A percentile compares a stretch with the other conserved stretches of the same genome.
Evolutionary conservation across 2,113 vertebrate species (phyloP).

Genomic region (Pseudonaja textilis): DNA sequence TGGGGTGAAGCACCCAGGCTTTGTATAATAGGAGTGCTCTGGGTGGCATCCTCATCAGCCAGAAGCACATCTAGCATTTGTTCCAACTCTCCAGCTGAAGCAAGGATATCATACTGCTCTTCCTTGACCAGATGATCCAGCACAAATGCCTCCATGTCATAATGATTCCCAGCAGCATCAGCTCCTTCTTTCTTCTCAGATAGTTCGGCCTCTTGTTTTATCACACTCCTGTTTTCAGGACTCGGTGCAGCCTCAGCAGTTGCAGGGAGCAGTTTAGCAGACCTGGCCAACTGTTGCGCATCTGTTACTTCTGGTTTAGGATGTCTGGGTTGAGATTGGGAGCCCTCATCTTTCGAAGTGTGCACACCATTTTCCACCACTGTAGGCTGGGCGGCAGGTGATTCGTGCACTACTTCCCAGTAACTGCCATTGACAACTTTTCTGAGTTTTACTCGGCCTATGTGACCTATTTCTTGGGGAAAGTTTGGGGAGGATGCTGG

Average conservation of each 20-base stretch:
- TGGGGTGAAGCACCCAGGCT: constrained; percentile 22
- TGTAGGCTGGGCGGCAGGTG: constrained; percentile 25
- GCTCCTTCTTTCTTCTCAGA: not conserved
- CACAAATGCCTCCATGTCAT: not conserved
- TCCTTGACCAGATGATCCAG: constrained; percentile 39
- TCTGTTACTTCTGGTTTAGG: not conserved
- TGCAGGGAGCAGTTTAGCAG: not conserved
- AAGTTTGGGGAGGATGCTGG: not conserved
- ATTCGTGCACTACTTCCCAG: constrained; percentile 73
- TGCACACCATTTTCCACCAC: not conserved
- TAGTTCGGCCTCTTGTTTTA: not conserved
- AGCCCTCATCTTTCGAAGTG: not conserved
- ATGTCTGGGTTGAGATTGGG: not conserved
- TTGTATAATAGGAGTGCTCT: constrained; percentile 1
- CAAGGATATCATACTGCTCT: constrained; percentile 50
- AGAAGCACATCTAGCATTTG: constrained; percentile 64
- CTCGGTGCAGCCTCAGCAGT: not conserved
- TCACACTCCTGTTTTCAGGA: not conserved
- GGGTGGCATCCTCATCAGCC: constrained; percentile 15
- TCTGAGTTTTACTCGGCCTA: constrained; percentile 67
- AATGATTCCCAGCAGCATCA: constrained; percentile 37
- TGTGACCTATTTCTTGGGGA: constrained; percentile 47
- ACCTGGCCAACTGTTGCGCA: not conserved
- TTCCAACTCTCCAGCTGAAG: constrained; percentile 60
- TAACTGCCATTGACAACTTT: constrained; percentile 61